Percentiles rank a stretch among this genome's conserved stretches.
Conservation (phyloP, 2,113 vertebrate species). For the Callocephalon fimbriatum region DNA sequence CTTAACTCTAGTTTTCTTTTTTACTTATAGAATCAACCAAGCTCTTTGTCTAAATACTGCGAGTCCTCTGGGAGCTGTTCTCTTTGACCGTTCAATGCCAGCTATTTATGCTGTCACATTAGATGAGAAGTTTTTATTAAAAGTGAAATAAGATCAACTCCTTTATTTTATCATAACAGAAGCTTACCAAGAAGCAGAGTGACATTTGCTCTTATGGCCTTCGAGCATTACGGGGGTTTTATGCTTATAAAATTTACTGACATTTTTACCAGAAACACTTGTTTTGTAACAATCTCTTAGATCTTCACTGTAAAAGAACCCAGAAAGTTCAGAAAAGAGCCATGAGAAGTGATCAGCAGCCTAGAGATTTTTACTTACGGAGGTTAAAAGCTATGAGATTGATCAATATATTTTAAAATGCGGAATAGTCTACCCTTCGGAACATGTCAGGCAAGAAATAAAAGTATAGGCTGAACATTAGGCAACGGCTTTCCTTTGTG, state of each 20-base stretch:
- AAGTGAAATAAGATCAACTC: slow-evolving; percentile 1
- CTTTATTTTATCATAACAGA: background rate
- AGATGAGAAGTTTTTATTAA: background rate
- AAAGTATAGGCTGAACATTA: background rate
- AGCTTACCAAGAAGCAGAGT: background rate
- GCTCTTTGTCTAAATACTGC: background rate
- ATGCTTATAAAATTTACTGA: background rate
- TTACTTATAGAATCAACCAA: background rate
- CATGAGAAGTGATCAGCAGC: background rate
- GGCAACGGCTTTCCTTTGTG: background rate
- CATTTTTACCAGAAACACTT: background rate
- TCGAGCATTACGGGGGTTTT: background rate
- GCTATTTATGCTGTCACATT: background rate
- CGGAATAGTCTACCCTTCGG: background rate
- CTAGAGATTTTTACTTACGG: background rate
- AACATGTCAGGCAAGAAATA: background rate
- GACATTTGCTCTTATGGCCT: background rate
- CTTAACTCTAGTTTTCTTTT: background rate
- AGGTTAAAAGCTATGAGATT: background rate
- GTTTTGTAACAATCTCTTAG: background rate
- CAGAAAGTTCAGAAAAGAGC: background rate
- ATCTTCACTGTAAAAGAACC: background rate
- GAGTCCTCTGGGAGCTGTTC: background rate
- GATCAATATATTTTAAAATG: background rate
- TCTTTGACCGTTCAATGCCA: background rate